Evolutionary conservation across 1,140 invertebrate species (phyloP), one percentile per base, ranked within the genome.

Genomic region (Ips nitidus): DNA sequence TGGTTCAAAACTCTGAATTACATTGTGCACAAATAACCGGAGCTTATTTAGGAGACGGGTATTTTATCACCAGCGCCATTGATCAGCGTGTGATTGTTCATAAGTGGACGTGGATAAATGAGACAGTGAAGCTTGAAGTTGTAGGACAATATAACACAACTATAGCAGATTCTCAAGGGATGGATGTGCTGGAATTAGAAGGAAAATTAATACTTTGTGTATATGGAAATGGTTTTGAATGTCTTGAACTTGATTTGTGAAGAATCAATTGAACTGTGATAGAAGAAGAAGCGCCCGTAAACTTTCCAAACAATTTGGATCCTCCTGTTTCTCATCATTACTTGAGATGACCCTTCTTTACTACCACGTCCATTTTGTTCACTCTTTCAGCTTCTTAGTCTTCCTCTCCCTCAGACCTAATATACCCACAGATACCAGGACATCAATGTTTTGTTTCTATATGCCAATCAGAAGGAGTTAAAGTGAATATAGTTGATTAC

Each of bases 1-100:
- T 41, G 6, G n/a, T 75, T 22, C n/a, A 52, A 3, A 57, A 72
- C 40, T 7, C 59, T 6, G 38, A 66, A 37, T 62, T 62, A 5
- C 89, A 92, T 81, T 85, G 82, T 71, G 85, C 89, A 36, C 88
- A 91, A 84, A 85, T 91, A 56, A 89, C 81, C 78, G 88, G 87
- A 40, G 63, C 86, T 36, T 80, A 79, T 74, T 80, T 89, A n/a
- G 64, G 81, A 1, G 75, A 80, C 55, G 72, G 81, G 43, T 76
- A 84, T 71, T 78, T 76, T 73, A 74, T 89, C 42, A 85, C 84
- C n/a, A 79, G 84, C 4, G 86, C 86, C 43, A 82, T 88, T 56
- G 89, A 89, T 77, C 87, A 89, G 76, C 82, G 83, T 79, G 70
- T 89, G 3, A 82, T 84, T 4, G 41, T 86, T n/a, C 79, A 83